Conservation (phyloP, 92 coral and sea anemone genomes). For the Zoanthus solanderi region DNA sequence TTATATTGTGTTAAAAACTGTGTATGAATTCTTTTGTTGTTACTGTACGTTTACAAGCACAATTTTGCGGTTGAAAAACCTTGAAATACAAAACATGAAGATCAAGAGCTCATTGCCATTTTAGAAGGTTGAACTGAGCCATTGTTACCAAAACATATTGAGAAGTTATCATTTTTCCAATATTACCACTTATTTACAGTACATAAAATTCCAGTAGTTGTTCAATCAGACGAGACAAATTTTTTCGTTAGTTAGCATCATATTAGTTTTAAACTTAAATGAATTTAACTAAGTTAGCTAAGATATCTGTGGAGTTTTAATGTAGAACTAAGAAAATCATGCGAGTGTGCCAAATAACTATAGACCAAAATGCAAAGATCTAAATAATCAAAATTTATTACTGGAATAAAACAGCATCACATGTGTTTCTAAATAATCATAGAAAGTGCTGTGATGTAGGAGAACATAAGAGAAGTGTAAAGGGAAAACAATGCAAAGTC, state of each 20-base stretch:
- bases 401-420: too few species aligned
- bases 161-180: neutral
- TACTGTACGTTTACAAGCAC: constrained; percentile 24
- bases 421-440: too few species aligned
- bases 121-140: neutral
- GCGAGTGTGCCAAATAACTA: too few species aligned
- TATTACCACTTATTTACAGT: neutral
- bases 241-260: neutral
- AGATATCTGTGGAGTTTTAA: too few species aligned
- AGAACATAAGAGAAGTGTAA: too few species aligned
- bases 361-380: too few species aligned
- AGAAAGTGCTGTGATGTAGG: too few species aligned
- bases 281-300: neutral
- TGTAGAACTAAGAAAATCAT: too few species aligned
- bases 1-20: neutral
- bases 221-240: neutral
- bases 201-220: neutral
- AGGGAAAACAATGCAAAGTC: too few species aligned
- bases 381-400: too few species aligned
- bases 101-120: neutral
- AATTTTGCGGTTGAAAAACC: neutral
- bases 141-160: neutral
- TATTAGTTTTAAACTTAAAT: neutral
- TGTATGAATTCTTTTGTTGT: constrained; percentile 51
- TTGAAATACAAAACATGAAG: neutral